A percentile compares a stretch with the other conserved stretches of the same genome.
Conservation (phyloP, 2,888 invertebrate genomes). For the Bombylius major region DNA sequence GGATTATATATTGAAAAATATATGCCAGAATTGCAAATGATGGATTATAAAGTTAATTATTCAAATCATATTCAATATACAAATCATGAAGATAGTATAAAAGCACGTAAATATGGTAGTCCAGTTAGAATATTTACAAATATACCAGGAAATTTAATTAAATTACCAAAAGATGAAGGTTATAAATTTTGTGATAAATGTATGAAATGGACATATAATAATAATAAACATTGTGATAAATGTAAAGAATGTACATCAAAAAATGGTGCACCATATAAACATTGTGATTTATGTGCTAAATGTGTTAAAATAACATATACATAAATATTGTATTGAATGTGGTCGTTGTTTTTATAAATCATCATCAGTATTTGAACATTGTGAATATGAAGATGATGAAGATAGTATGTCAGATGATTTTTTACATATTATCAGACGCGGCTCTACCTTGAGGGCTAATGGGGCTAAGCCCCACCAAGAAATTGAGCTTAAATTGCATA, state of each 20-base stretch:
- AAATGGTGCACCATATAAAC: constrained; percentile 56
- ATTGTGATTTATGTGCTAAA: constrained; percentile 49
- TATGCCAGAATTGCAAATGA: constrained; percentile 61
- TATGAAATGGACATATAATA: constrained; percentile 50
- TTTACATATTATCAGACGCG: no score
- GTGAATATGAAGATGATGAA: no score
- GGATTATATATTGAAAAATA: constrained; percentile 58
- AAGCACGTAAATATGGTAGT: constrained; percentile 58
- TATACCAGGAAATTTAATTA: constrained; percentile 39
- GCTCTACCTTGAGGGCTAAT: no score
- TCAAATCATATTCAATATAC: constrained; percentile 30
- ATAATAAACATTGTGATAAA: constrained; percentile 61
- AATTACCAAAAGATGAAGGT: constrained; percentile 40
- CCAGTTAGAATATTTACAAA: constrained; percentile 85
- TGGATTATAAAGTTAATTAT: constrained; percentile 74
- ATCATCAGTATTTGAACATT: constrained; percentile 38
- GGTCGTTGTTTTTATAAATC: no score
- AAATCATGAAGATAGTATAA: constrained; percentile 38
- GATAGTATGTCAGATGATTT: no score
- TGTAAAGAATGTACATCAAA: constrained; percentile 63
- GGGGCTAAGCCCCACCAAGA: no score
- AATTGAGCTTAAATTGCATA: no score
- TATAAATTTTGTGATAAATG: constrained; percentile 65
- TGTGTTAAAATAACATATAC: constrained; percentile 83
- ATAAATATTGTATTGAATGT: constrained; percentile 65